phyloP scores from a whole-genome alignment of 2,888 invertebrate genomes.

The Leptinotarsa haldemani region DNA sequence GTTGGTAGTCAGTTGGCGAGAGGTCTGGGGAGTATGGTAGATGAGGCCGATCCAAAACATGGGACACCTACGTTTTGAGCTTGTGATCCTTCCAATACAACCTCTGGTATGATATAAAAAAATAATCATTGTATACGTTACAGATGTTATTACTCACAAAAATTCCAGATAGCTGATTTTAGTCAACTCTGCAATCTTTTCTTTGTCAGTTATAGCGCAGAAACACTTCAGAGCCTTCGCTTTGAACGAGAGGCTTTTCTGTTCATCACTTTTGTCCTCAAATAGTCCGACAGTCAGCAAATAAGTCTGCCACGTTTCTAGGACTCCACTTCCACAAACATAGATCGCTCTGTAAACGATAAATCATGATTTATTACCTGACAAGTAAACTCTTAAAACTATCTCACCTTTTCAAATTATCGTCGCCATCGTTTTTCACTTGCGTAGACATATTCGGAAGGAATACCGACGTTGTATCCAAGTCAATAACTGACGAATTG shows the following conservation, averaged over 20 bases:
- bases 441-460: constrained; percentile 17
- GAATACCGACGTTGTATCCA: constrained; percentile 32
- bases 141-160: constrained; percentile 48
- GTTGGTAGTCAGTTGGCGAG: too few species aligned
- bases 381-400: background rate
- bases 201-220: constrained; percentile 53
- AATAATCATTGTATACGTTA: too few species aligned
- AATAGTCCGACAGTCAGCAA: constrained; percentile 44
- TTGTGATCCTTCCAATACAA: too few species aligned
- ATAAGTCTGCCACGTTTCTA: constrained; percentile 44
- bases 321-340: constrained; percentile 47
- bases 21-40: too few species aligned
- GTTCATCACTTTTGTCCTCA: constrained; percentile 37
- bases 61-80: too few species aligned
- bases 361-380: background rate
- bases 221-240: constrained; percentile 59
- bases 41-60: too few species aligned
- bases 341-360: constrained; percentile 50
- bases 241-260: constrained; percentile 47
- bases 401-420: constrained; percentile 53
- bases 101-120: too few species aligned
- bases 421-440: constrained; percentile 29
- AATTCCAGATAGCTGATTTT: constrained; percentile 50
- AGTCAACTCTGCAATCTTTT: constrained; percentile 50
- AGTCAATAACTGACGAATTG: constrained; percentile 34